Conservation (phyloP, 2,113 vertebrate species). For the Corythaixoides concolor region DNA sequence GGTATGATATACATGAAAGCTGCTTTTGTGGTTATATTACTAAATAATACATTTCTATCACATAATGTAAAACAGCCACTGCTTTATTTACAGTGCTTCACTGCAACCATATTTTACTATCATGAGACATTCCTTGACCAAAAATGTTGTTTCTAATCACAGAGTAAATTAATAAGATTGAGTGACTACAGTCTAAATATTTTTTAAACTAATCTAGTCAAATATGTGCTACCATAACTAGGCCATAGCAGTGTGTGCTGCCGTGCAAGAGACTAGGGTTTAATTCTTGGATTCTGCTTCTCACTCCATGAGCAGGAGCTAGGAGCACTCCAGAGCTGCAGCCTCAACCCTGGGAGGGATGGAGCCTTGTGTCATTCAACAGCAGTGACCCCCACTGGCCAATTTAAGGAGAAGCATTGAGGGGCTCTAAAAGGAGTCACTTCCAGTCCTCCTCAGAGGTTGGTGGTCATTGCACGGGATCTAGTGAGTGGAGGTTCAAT, state of each 20-base stretch:
- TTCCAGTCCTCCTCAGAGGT: constrained; percentile 85
- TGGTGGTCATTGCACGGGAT: constrained; percentile 81
- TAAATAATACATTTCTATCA: constrained; percentile 58
- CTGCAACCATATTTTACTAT: constrained; percentile 38
- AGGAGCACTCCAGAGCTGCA: constrained; percentile 81
- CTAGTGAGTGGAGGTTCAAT: constrained; percentile 73
- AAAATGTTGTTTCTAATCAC: constrained; percentile 63
- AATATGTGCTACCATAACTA: constrained; percentile 59
- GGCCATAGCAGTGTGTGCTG: constrained; percentile 59
- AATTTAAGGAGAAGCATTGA: constrained; percentile 85
- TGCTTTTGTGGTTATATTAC: constrained; percentile 58
- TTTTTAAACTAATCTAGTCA: constrained; percentile 58
- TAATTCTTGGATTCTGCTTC: constrained; percentile 85
- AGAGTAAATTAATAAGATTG: constrained; percentile 25
- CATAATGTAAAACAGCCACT: constrained; percentile 59
- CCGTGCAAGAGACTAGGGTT: constrained; percentile 72
- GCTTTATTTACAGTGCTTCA: constrained; percentile 50
- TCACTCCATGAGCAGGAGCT: constrained; percentile 84
- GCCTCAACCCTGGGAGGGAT: constrained; percentile 85
- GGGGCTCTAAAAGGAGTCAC: constrained; percentile 84
- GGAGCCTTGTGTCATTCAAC: constrained; percentile 83
- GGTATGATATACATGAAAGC: constrained; percentile 57
- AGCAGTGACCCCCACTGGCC: constrained; percentile 84
- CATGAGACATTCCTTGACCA: constrained; percentile 49
- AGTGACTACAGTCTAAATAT: constrained; percentile 65